These are phyloP conservation scores for Myopa testacea DNA, from an alignment of 2,888 invertebrate species.

Conservation along the genomic window DNA sequence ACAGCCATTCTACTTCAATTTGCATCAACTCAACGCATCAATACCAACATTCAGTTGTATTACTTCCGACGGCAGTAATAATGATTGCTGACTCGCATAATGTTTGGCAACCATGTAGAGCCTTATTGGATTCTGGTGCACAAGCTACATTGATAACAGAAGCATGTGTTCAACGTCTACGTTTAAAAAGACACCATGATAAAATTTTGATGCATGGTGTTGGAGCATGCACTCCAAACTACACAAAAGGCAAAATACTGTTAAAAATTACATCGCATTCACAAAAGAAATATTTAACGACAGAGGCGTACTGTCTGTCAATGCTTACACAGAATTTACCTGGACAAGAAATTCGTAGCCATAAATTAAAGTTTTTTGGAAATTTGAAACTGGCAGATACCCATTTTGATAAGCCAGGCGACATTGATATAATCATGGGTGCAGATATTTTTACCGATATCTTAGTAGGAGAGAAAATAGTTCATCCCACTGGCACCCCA, in stretches of 20 bases:
- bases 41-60: background rate
- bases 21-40: background rate
- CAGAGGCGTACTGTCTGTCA: background rate
- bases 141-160: conserved; percentile 41
- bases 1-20: background rate
- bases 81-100: background rate
- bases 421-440: conserved; percentile 39
- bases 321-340: background rate
- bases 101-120: conserved; percentile 38
- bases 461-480: conserved; percentile 24
- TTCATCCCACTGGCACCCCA: conserved; percentile 41
- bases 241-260: conserved; percentile 38
- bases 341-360: too few species aligned
- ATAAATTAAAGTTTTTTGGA: conserved; percentile 15
- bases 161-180: conserved; percentile 40
- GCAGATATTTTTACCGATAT: conserved; percentile 38
- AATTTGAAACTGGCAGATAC: conserved; percentile 39
- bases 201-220: conserved; percentile 41
- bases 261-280: background rate
- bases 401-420: conserved; percentile 13
- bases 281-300: background rate
- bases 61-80: conserved; percentile 3
- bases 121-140: conserved; percentile 43
- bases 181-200: conserved; percentile 34
- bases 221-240: conserved; percentile 26